A percentile compares a stretch with the other conserved stretches of the same genome.
Conservation (phyloP, 2,888 invertebrate genomes). For the Agriopis leucophaearia region DNA sequence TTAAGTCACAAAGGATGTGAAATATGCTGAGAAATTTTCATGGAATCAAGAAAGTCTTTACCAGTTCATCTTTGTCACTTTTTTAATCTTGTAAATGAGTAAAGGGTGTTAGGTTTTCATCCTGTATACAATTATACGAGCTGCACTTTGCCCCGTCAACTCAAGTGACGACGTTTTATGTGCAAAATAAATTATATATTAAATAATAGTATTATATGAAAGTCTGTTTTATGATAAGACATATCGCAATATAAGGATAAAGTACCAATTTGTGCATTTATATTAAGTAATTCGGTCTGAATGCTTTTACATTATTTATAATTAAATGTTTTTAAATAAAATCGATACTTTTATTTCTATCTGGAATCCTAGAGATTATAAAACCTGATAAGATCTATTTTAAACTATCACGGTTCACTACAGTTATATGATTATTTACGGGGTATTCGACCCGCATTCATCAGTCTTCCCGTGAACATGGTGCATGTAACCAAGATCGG, state of each 20-base stretch:
- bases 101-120: conserved; percentile 6
- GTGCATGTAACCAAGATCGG: no score
- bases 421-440: no score
- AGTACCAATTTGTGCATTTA: conserved; percentile 85
- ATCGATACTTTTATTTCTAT: not conserved
- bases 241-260: conserved; percentile 61
- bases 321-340: conserved; percentile 75
- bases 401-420: no score
- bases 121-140: conserved; percentile 25
- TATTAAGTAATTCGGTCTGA: conserved; percentile 75
- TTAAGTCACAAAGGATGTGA: not conserved
- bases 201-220: conserved; percentile 67
- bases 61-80: not conserved
- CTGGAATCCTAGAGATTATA: not conserved
- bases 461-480: no score
- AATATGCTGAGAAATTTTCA: conserved; percentile 5
- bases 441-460: no score
- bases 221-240: conserved; percentile 67
- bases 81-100: not conserved
- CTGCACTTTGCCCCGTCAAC: conserved; percentile 64
- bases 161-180: conserved; percentile 61
- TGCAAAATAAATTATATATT: conserved; percentile 62
- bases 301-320: conserved; percentile 84
- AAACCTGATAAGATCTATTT: no score
- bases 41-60: conserved; percentile 2